Base-by-base conservation (phyloP, 2,888 invertebrate species). In the Rhagonycha fulva region DNA sequence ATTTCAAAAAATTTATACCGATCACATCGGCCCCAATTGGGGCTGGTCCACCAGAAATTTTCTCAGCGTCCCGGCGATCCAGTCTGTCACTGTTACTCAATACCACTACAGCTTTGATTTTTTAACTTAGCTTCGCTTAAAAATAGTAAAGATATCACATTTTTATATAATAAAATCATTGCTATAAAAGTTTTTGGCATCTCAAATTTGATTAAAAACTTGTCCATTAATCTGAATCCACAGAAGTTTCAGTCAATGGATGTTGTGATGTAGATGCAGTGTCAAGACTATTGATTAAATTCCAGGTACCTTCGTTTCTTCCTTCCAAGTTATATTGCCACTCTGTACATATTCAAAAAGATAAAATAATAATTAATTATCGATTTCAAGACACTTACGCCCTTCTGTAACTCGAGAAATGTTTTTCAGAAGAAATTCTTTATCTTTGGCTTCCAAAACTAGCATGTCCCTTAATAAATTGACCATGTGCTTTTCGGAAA, bases 401-500 rank as follows among this genome's bases (percentile, higher is more conserved):
- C 92, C 91, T 77, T 91, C 90, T 30, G 91, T 90, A 12, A 92
- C 90, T 82, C 90, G 90, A 12, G 90, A 87, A 80, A 93, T 92
- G 84, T 91, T 91, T 68, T 89, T 87, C 24, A 94, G 88, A 74
- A 94, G 88, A 87, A 92, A 94, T 84, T 93, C 92, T 85, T 93
- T 94, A 83, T 94, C 94, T 83, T 91, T 91, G 0, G 93, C 91
- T 82, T 93, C 92, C 82, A 92, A 88, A 67, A 90, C 86, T 80
- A 94, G 87, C 92, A 94, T 92, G 73, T 91, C 90, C 0, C 92
- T 89, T 77, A 94, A 88, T 72, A 92, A 88, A 68, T 86, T 86
- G 74, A 92, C 92, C 90, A 92, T 91, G 70, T 89, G 88, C 70
- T 88, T 90, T 83, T 92, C 92, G 2, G 93, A 93, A 0, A 87